Evolutionary conservation across 2,113 vertebrate genomes (phyloP).

Genomic region (Calyptomena viridis): DNA sequence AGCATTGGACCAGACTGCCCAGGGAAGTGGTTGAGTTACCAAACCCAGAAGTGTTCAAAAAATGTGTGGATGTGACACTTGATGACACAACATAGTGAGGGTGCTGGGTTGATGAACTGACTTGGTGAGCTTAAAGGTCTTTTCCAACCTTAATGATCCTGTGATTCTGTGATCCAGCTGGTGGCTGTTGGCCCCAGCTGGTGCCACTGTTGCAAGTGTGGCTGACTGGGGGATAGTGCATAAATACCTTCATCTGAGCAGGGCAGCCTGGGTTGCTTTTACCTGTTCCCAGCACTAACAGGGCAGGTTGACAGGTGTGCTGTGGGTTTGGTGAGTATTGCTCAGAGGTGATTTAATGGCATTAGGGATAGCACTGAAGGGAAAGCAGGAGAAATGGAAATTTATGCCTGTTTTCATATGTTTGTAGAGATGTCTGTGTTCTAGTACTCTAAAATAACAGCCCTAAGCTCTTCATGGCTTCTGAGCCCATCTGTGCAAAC

Average conservation of each 20-base stretch:
- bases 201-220: neutral
- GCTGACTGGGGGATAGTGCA: neutral
- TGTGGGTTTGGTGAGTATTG: neutral
- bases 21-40: neutral
- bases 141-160: neutral
- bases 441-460: neutral
- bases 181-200: neutral
- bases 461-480: neutral
- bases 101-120: neutral
- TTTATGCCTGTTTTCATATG: fast-evolving
- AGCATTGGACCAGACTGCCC: neutral
- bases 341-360: neutral
- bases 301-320: fast-evolving
- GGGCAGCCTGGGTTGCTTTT: fast-evolving
- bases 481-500: neutral
- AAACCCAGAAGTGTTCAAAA: neutral
- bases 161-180: neutral
- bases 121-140: neutral
- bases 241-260: fast-evolving
- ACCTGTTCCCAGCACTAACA: fast-evolving
- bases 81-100: neutral
- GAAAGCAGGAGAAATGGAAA: neutral
- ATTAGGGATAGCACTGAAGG: neutral
- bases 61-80: neutral
- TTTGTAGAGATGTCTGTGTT: neutral